Evolutionary conservation across 2,888 invertebrate species (phyloP), one percentile per base, ranked within the genome.

Genomic region (Protophormia terraenovae): DNA sequence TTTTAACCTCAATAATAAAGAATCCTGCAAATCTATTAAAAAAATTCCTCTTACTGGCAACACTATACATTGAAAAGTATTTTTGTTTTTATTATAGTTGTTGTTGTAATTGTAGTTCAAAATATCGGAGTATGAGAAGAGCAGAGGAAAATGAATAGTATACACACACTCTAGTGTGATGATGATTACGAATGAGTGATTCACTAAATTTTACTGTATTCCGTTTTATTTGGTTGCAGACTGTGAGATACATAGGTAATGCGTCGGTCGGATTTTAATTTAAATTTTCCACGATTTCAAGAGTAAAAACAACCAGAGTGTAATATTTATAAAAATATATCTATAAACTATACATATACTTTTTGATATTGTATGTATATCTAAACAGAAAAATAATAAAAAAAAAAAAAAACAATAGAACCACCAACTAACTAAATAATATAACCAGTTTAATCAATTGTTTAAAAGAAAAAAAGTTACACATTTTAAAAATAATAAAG

Each of bases 181-280:
- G 66, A 58, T 86, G 69, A 76, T 86, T 82, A 47, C 69, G 27
- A 66, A 35, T 73, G 86, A 84, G 86, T 87, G 87, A 88, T 85
- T 87, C 87, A 88, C 87, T 66, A 75, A 84, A 80, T 83, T 71
- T 86, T 77, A 66, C 81, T 86, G 73, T 84, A 82, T 83, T 84
- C 84, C 84, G 78, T 84, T 86, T 88, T 87, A 88, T 87, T 88
- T 87, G 76, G 80, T 85, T 88, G 84, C 82, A 85, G 87, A 87
- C 85, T 78, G 86, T 71, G 62, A 77, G 79, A 84, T 77, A 84
- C 55, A 41, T 76, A 77, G 83, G 85, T 86, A 80, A 45, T 50
- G 69, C 58, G 64, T 72, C 73, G 71, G 69, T 82, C 84, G 75
- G 78, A 55, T 72, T 72, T 45, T 38, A 53, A 71, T 64, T 82